Percentiles rank a stretch among this genome's conserved stretches.
phyloP scores from a whole-genome alignment of 1,140 invertebrate species.

The Rhopalosiphum maidis region DNA sequence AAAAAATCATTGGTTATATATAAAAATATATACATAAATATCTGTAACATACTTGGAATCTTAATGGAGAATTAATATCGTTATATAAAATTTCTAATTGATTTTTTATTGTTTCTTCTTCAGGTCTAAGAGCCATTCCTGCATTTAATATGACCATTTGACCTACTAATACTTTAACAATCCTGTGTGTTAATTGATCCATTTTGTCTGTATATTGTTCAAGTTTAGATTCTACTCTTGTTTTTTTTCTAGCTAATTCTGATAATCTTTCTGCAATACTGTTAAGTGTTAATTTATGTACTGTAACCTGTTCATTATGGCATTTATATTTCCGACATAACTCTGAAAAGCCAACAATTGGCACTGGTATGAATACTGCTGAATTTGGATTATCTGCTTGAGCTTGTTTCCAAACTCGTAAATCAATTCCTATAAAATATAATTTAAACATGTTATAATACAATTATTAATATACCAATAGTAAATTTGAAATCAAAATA shows the following conservation, averaged over 20 bases:
- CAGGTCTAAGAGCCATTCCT: slow-evolving; percentile 82
- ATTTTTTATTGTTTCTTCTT: slow-evolving; percentile 86
- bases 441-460: background rate
- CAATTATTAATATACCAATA: background rate
- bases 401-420: slow-evolving; percentile 85
- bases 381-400: slow-evolving; percentile 92
- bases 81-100: slow-evolving; percentile 84
- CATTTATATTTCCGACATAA: slow-evolving; percentile 83
- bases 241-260: slow-evolving; percentile 76
- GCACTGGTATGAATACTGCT: slow-evolving; percentile 86
- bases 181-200: slow-evolving; percentile 76
- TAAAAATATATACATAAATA: background rate
- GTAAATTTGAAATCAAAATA: background rate
- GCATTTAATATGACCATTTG: slow-evolving; percentile 87
- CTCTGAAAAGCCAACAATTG: slow-evolving; percentile 88
- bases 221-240: slow-evolving; percentile 74
- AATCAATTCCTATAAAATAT: slow-evolving; percentile 72
- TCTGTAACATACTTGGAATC: slow-evolving; percentile 77
- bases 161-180: slow-evolving; percentile 81
- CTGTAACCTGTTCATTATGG: slow-evolving; percentile 81
- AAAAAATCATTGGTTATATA: background rate
- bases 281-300: slow-evolving; percentile 77
- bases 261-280: slow-evolving; percentile 78
- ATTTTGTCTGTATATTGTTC: slow-evolving; percentile 78
- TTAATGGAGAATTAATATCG: slow-evolving; percentile 87